A percentile compares a stretch with the other conserved stretches of the same genome.
These are phyloP conservation scores for Apamea monoglypha DNA, from an alignment of 2,888 invertebrate genomes.

Conservation along the genomic window DNA sequence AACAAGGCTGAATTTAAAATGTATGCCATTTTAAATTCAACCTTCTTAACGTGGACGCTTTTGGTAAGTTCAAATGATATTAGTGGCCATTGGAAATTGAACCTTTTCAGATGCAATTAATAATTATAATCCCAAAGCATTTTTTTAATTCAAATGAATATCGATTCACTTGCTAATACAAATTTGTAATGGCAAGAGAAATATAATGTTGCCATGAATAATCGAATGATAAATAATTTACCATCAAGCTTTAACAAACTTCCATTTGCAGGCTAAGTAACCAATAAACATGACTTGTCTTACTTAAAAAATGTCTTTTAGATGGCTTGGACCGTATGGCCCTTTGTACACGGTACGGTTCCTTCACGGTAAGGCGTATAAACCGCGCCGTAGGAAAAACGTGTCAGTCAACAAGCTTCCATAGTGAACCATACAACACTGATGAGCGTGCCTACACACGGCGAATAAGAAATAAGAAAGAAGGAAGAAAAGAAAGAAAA, in stretches of 20 bases:
- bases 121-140: neutral
- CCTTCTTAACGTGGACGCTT: too few relatives aligned
- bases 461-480: too few relatives aligned
- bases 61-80: neutral
- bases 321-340: too few relatives aligned
- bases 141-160: conserved; percentile 5
- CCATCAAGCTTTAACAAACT: neutral
- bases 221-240: neutral
- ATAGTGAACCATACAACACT: too few relatives aligned
- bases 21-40: too few relatives aligned
- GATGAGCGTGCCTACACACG: too few relatives aligned
- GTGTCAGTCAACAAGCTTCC: too few relatives aligned
- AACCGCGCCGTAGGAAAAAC: too few relatives aligned
- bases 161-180: neutral
- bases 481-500: too few relatives aligned
- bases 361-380: too few relatives aligned
- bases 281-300: neutral
- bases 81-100: neutral
- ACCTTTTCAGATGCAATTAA: neutral
- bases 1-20: neutral
- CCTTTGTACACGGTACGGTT: too few relatives aligned
- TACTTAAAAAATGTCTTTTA: too few relatives aligned
- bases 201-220: conserved; percentile 22
- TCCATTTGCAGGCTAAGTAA: neutral
- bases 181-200: conserved; percentile 28